These are phyloP conservation scores for Dioctria linearis DNA, from an alignment of 2,888 invertebrate species.

Conservation along the genomic window DNA sequence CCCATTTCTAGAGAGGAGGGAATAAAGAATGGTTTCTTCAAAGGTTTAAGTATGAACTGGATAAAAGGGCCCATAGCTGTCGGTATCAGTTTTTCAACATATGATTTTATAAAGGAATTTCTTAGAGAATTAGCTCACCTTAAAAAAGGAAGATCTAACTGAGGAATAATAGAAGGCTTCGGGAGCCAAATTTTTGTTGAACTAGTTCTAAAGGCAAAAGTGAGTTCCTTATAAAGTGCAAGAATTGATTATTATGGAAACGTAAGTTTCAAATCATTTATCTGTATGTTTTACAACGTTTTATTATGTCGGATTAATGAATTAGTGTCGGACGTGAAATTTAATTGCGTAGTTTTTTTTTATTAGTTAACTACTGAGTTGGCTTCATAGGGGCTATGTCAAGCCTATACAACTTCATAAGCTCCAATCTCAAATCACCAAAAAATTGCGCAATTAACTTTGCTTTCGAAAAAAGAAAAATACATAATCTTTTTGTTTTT, in stretches of 20 bases:
- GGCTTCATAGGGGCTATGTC: too few species aligned
- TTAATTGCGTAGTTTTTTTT: too few species aligned
- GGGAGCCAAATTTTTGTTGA: neutral
- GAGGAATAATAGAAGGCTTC: neutral
- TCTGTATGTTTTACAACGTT: too few species aligned
- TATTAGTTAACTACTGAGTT: too few species aligned
- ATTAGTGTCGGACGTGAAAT: too few species aligned
- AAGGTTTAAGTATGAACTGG: constrained; percentile 99
- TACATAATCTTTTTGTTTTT: too few species aligned
- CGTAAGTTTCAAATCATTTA: too few species aligned
- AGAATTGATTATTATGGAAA: neutral
- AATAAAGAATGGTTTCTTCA: constrained; percentile 90
- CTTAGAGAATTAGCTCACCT: constrained; percentile 72
- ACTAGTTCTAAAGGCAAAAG: neutral
- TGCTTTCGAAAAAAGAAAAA: too few species aligned
- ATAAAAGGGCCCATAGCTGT: constrained; percentile 92
- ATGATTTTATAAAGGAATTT: constrained; percentile 83
- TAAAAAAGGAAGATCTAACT: constrained; percentile 64
- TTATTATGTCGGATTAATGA: too few species aligned
- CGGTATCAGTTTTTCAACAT: constrained; percentile 96
- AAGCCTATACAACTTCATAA: too few species aligned
- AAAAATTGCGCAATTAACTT: too few species aligned
- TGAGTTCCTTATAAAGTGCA: constrained; percentile 2
- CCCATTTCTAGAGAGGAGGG: constrained; percentile 83
- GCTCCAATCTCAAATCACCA: too few species aligned